A percentile compares a stretch with the other conserved stretches of the same genome.
Evolutionary conservation across 1,140 invertebrate species (phyloP).

Genomic region (Cyclargus thomasi): DNA sequence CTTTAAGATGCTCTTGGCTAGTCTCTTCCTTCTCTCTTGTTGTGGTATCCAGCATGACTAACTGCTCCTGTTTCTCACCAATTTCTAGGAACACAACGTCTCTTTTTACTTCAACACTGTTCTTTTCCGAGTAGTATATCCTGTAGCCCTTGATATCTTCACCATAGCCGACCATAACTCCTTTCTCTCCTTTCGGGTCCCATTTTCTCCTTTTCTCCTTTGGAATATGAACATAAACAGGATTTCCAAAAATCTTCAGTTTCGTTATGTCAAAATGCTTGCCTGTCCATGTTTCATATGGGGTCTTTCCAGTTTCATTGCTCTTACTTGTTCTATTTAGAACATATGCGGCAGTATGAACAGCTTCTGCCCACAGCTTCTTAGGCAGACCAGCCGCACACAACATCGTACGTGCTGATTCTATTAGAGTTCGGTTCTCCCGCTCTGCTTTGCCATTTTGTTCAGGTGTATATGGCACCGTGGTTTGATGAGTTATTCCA

Average conservation of each 20-base stretch:
- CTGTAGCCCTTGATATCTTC: slow-evolving; percentile 29
- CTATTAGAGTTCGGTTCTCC: background rate
- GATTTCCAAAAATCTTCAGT: slow-evolving; percentile 44
- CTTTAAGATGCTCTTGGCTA: no score
- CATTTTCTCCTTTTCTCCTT: slow-evolving; percentile 42
- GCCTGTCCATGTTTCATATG: no score
- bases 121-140: slow-evolving; percentile 9
- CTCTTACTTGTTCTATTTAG: no score
- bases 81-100: slow-evolving; percentile 9
- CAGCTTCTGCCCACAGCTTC: no score
- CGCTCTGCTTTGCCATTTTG: background rate
- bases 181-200: slow-evolving; percentile 37
- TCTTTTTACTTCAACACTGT: slow-evolving; percentile 11
- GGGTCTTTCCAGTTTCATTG: no score
- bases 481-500: no score
- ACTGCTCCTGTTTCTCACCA: no score
- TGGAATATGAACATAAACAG: slow-evolving; percentile 44
- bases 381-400: background rate
- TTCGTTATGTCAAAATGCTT: no score
- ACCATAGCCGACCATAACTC: slow-evolving; percentile 44
- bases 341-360: no score
- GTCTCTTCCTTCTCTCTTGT: no score
- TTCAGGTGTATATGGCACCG: no score
- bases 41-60: no score
- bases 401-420: background rate